Evolutionary conservation across 2,797 vertebrate species (phyloP).

Genomic region (Cynopterus sphinx): DNA sequence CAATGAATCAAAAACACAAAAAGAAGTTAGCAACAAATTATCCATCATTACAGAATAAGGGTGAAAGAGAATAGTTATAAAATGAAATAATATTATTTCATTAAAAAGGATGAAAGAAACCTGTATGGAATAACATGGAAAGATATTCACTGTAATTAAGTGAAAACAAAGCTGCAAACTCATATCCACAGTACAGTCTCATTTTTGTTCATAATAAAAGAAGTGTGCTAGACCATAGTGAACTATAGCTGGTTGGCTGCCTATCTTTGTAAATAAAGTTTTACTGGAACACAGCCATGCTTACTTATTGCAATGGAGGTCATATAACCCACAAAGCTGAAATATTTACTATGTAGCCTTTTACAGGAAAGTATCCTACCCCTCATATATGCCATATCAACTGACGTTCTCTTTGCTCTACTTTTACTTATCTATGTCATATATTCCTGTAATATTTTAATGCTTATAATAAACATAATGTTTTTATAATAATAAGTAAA

Average conservation of each 20-base stretch:
- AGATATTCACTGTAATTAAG: background rate
- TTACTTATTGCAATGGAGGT: too few species aligned
- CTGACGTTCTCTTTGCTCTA: background rate
- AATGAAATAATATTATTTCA: too few species aligned
- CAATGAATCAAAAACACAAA: too few species aligned
- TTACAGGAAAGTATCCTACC: background rate
- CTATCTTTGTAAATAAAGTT: too few species aligned
- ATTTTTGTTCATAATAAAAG: constrained; percentile 12
- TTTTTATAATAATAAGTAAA: background rate
- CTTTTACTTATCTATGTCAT: background rate
- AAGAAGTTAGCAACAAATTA: too few species aligned
- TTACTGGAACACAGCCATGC: too few species aligned
- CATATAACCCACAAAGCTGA: too few species aligned
- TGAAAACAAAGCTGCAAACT: background rate
- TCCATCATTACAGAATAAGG: too few species aligned
- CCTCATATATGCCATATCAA: background rate
- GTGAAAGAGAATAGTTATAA: too few species aligned
- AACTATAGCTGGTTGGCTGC: background rate
- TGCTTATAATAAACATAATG: background rate
- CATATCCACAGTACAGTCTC: background rate
- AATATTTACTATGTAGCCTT: background rate
- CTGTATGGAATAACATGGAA: constrained; percentile 7
- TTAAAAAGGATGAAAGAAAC: background rate
- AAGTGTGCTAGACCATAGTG: background rate
- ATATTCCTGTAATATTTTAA: constrained; percentile 19